Base-by-base conservation (phyloP, 2,888 invertebrate genomes). In the Dryomyza anilis region DNA sequence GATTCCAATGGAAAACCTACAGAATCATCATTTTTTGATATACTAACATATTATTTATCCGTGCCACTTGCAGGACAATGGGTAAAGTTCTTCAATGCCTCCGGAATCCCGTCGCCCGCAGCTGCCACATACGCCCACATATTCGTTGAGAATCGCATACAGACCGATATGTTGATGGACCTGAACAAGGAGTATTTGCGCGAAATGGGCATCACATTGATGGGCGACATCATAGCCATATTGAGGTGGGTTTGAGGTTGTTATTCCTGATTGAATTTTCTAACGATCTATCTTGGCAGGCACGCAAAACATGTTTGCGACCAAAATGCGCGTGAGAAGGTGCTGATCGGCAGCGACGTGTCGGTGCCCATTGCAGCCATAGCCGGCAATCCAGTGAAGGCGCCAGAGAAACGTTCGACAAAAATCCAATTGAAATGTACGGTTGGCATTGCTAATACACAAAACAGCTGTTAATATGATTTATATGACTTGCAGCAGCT, bases 121-220 rank as follows among this genome's bases (percentile, higher is more conserved):
- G 89, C 92, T 0, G 92, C 92, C 0, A 90, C 90, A 65, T 95
- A 96, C 82, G 94, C 95, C 0, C 87, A 94, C 23, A 90, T 91
- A 7, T 96, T 96, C 79, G 89, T 91, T 0, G 93, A 94, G 77
- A 93, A 96, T 82, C 86, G 95, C 29, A 96, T 96, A 67, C 90
- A 91, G 77, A 89, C 88, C 70, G 91, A 93, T 73, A 95, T 95
- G 95, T 80, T 96, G 60, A 84, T 91, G 69, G 95, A 96, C 73
- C 84, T 96, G 14, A 94, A 91, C 72, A 94, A 94, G 75, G 94
- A 95, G 72, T 93, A 94, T 77, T 83, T 96, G 2, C 87, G 89
- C 63, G 95, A 95, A 68, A 95, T 96, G 94, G 94, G 94, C 0
- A 93, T 96, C 30, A 87, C 88, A 0, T 88, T 76, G 86, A 94